Evolutionary conservation across 1,140 invertebrate species (phyloP).

Genomic region (Dufourea novaeangliae): DNA sequence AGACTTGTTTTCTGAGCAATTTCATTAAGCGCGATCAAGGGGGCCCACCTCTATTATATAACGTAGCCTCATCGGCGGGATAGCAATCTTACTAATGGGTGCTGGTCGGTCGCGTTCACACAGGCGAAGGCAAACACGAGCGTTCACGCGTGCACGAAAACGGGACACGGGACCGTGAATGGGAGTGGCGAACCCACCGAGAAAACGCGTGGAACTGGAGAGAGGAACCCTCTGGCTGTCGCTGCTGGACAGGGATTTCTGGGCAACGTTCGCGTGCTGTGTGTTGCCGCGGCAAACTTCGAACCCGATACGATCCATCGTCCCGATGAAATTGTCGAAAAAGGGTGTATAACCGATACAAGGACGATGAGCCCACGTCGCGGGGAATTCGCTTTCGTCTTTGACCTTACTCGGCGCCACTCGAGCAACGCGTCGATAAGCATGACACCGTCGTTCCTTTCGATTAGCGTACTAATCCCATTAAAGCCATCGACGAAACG

Average conservation of each 20-base stretch:
- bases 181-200: neutral
- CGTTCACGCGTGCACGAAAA: conserved; percentile 37
- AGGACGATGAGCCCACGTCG: conserved; percentile 7
- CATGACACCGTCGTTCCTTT: conserved; percentile 12
- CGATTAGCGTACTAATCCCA: conserved; percentile 53
- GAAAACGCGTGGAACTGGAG: neutral
- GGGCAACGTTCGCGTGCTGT: conserved; percentile 19
- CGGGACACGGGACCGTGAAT: neutral
- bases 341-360: neutral
- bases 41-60: conserved; percentile 68
- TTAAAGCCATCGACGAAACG: conserved; percentile 39
- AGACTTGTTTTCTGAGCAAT: conserved; percentile 70
- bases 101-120: conserved; percentile 42
- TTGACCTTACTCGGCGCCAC: conserved; percentile 39
- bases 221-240: conserved; percentile 25
- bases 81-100: conserved; percentile 73
- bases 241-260: conserved; percentile 50
- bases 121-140: conserved; percentile 1
- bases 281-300: too few species aligned
- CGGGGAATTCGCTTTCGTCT: conserved; percentile 27
- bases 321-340: conserved; percentile 53
- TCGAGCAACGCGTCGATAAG: neutral
- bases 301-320: conserved; percentile 40
- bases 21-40: conserved; percentile 71
- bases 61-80: conserved; percentile 63